Percentiles rank a stretch among this genome's conserved stretches.
phyloP scores from a whole-genome alignment of 2,888 invertebrate genomes.

The Craniophora ligustri region DNA sequence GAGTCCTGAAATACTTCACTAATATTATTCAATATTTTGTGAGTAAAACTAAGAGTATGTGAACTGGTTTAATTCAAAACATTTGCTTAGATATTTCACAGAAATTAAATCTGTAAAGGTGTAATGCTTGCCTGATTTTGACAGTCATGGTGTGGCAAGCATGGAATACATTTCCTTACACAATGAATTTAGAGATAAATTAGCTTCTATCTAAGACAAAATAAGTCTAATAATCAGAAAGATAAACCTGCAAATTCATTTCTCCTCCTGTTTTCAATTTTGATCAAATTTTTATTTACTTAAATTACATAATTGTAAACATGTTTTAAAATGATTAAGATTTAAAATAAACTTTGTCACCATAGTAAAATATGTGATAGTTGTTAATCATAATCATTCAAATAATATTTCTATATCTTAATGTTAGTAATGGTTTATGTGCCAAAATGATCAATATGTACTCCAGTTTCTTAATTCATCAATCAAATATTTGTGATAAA shows the following conservation, averaged over 20 bases:
- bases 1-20: constrained; percentile 10
- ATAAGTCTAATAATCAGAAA: constrained; percentile 7
- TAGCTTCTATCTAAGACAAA: constrained; percentile 4
- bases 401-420: constrained; percentile 42
- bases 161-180: constrained; percentile 12
- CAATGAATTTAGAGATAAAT: constrained; percentile 14
- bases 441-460: constrained; percentile 12
- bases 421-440: constrained; percentile 55
- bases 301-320: constrained; percentile 26
- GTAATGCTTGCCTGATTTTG: too few species aligned
- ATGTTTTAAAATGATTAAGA: constrained; percentile 16
- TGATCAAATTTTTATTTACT: constrained; percentile 27
- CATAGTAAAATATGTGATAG: constrained; percentile 32
- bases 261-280: constrained; percentile 5
- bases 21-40: constrained; percentile 15
- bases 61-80: constrained; percentile 5
- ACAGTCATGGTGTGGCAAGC: too few species aligned
- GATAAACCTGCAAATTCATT: constrained; percentile 14
- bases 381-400: constrained; percentile 23
- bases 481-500: constrained; percentile 45
- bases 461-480: constrained; percentile 29
- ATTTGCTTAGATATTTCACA: not conserved
- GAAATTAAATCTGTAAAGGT: constrained; percentile 1
- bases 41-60: constrained; percentile 4
- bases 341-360: constrained; percentile 26